These are phyloP conservation scores for Tipula lateralis DNA, from an alignment of 2,888 invertebrate genomes.

Conservation along the genomic window DNA sequence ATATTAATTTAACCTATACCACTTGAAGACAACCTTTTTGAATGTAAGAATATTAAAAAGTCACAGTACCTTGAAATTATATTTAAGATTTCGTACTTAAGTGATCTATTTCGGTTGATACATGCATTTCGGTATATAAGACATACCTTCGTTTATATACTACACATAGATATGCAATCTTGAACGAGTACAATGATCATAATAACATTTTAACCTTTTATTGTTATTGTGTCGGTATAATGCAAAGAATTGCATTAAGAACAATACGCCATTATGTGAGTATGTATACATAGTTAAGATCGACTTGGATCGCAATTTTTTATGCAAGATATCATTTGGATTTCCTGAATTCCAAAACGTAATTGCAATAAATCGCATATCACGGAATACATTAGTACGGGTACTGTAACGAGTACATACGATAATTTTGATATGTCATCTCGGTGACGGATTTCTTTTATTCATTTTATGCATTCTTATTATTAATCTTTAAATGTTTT, in stretches of 20 bases:
- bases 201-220: not conserved
- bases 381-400: not conserved
- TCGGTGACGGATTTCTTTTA: not conserved
- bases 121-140: not conserved
- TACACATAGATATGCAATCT: not conserved
- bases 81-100: not conserved
- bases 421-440: not conserved
- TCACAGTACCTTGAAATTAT: not conserved
- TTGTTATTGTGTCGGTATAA: not conserved
- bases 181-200: conserved; percentile 15
- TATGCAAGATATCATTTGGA: not conserved
- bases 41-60: not conserved
- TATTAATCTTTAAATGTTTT: not conserved
- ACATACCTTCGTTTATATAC: not conserved
- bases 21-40: not conserved
- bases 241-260: not conserved
- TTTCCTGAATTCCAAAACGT: not conserved
- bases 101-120: not conserved
- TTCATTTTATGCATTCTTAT: not conserved
- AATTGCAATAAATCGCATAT: not conserved
- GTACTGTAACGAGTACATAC: not conserved
- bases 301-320: not conserved
- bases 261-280: not conserved
- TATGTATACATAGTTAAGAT: not conserved
- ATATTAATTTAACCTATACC: not conserved